A percentile compares a stretch with the other conserved stretches of the same genome.
Conservation (phyloP, 37 sponge, comb jelly and placozoan genomes). For the Aplysina aerophoba region DNA sequence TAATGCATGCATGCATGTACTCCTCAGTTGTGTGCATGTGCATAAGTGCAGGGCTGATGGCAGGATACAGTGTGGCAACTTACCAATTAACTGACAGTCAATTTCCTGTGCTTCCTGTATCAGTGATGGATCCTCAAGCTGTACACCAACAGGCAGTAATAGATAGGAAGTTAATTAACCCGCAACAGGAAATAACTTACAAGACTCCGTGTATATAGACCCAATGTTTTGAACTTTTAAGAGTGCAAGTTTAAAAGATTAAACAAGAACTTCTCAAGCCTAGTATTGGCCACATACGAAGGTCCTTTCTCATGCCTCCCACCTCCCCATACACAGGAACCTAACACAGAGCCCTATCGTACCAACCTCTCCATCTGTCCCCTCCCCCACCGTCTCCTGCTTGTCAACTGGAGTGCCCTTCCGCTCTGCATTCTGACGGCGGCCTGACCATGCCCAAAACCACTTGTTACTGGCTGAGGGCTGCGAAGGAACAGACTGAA, state of each 20-base stretch:
- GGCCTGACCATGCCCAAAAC: background rate
- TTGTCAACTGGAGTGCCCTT: conserved; percentile 5
- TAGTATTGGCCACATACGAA: background rate
- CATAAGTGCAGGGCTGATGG: too few relatives aligned
- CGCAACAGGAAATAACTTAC: background rate
- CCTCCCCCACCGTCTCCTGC: background rate
- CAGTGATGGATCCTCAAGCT: conserved; percentile 2
- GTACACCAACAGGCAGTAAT: background rate
- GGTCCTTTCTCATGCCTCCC: background rate
- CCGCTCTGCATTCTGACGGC: background rate
- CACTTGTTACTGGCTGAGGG: too few relatives aligned
- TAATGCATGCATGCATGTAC: too few relatives aligned
- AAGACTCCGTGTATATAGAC: too few relatives aligned
- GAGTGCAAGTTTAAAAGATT: too few relatives aligned
- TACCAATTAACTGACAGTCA: conserved; percentile 74
- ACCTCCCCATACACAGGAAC: background rate
- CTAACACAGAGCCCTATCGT: too few relatives aligned
- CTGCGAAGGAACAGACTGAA: too few relatives aligned
- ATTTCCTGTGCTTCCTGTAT: conserved; percentile 45
- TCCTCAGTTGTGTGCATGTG: too few relatives aligned
- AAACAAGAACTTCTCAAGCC: too few relatives aligned
- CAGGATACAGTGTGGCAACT: background rate
- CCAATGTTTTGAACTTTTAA: too few relatives aligned
- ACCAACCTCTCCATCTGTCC: background rate
- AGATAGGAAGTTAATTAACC: background rate